Base-by-base conservation (phyloP, 2,797 vertebrate genomes). In the Zalophus californianus region DNA sequence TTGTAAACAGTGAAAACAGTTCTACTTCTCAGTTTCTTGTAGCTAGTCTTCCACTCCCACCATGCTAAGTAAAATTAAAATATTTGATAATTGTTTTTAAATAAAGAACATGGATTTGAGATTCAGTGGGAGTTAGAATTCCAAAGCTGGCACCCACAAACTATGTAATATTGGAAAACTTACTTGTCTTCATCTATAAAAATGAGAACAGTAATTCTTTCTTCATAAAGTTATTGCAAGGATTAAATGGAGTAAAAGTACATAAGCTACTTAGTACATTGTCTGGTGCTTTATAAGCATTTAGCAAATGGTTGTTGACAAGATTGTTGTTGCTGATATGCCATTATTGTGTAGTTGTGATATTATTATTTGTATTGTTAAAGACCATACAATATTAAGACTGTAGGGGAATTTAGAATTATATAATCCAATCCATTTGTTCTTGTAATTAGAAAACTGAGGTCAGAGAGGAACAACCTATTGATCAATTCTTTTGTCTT, bases 361-460 rank as follows among this genome's bases (percentile, higher is more conserved):
- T 14, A 87, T 89, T 94, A 3, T 83, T 79, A 73, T 60, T 89
- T 80, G 73, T 82, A 41, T 86, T 95, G 12, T 70, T 94, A 87
- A 96, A 94, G 64, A 75, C 16, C 1, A 54, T 84, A 44, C 0
- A 7, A 35, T 88, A 70, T 78, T 73, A 91, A 77, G 48, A 86
- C 21, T 96, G 15, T 29, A 25, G 88, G 20, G 62, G n/a, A 92
- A 87, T 87, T 91, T 86, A 78, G 77, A 94, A 93, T 93, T 89
- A 56, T 52, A 10, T 70, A 85, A 90, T 84, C 12, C 27, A 92
- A 79, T 10, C 21, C 21, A 86, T 27, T 88, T 80, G 4, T 68
- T 68, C 11, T 32, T 96, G 5, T 77, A 60, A 88, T 88, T 88
- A 89, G 86, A 93, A 95, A 96, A 96, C 27, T 38, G 27, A 93